Conservation (phyloP, 2,113 vertebrate genomes). For the Steatornis caripensis region DNA sequence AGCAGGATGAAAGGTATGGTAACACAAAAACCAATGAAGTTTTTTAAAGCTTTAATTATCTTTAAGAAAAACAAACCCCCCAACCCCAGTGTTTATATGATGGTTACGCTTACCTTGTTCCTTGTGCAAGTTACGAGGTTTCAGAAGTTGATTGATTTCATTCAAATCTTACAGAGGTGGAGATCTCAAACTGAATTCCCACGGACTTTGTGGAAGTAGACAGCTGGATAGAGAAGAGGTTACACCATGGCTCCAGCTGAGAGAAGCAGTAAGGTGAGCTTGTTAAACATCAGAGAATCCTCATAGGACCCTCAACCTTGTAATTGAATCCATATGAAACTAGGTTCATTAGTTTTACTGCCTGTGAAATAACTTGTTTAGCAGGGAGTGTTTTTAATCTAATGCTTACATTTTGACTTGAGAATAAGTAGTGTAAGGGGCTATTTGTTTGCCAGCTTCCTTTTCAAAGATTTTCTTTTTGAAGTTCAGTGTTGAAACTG, state of each 20-base stretch:
- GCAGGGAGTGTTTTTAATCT: slow-evolving; percentile 47
- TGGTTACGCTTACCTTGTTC: background rate
- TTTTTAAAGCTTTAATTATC: background rate
- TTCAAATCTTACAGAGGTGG: slow-evolving; percentile 38
- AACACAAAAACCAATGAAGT: background rate
- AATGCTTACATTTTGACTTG: background rate
- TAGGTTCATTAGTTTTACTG: slow-evolving; percentile 21
- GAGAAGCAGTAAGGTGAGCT: slow-evolving; percentile 43
- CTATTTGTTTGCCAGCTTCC: slow-evolving; percentile 11
- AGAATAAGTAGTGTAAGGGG: background rate
- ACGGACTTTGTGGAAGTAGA: background rate
- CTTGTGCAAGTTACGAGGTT: background rate
- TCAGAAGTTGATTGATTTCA: background rate
- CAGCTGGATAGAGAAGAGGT: background rate
- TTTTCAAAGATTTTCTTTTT: slow-evolving; percentile 25
- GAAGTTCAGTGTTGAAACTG: slow-evolving; percentile 32
- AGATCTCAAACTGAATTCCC: slow-evolving; percentile 28
- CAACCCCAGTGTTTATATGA: background rate
- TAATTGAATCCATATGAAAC: slow-evolving; percentile 26
- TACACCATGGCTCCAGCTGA: slow-evolving; percentile 42
- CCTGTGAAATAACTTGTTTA: slow-evolving; percentile 52
- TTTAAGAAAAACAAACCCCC: background rate
- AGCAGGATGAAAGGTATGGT: background rate
- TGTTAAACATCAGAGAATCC: slow-evolving; percentile 25
- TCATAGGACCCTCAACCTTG: background rate